Evolutionary conservation across 2,113 vertebrate genomes (phyloP).

Genomic region (Cephalopholis sonnerati): DNA sequence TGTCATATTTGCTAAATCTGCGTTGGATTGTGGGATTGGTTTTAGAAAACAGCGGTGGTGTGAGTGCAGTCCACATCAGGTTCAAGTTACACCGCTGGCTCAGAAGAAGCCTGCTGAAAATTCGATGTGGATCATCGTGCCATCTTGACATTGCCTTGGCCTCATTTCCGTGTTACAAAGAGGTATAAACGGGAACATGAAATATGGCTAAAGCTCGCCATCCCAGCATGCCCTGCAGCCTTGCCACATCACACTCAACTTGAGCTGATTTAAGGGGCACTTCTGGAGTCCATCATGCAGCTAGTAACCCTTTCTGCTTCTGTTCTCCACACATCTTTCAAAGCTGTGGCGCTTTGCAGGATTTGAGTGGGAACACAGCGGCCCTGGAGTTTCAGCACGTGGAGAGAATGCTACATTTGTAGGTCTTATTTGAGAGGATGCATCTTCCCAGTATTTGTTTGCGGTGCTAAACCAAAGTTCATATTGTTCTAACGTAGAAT

Average conservation of each 20-base stretch:
- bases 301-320: background rate
- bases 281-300: conserved; percentile 35
- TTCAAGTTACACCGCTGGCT: conserved; percentile 64
- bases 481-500: too few species aligned
- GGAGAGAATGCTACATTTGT: background rate
- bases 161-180: conserved; percentile 50
- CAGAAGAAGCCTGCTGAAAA: conserved; percentile 38
- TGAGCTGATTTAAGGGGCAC: conserved; percentile 50
- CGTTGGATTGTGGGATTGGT: conserved; percentile 12
- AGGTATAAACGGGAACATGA: conserved; percentile 49
- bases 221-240: conserved; percentile 38
- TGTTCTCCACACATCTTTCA: background rate
- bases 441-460: too few species aligned
- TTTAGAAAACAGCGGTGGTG: conserved; percentile 33
- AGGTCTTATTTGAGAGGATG: too few species aligned
- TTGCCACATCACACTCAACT: conserved; percentile 58
- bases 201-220: conserved; percentile 22
- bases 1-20: conserved; percentile 7
- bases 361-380: background rate
- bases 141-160: conserved; percentile 52
- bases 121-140: background rate
- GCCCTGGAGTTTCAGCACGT: background rate
- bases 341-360: background rate
- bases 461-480: too few species aligned
- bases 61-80: conserved; percentile 58